Conservation (phyloP, 1,140 invertebrate genomes). For the Drosophila hydei region DNA sequence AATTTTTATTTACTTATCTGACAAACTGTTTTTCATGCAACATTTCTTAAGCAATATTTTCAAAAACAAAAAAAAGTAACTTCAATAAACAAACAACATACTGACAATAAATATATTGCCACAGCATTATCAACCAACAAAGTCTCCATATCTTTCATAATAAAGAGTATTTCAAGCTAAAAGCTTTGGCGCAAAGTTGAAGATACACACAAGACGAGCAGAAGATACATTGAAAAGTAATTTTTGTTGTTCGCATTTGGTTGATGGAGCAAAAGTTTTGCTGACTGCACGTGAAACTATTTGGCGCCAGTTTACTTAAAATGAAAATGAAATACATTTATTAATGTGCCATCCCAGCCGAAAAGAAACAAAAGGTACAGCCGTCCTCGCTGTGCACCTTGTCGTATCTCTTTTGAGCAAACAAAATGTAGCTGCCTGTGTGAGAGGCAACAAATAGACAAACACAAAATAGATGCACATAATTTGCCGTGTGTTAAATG, state of each 20-base stretch:
- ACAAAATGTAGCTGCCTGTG: constrained; percentile 26
- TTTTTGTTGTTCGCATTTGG: constrained; percentile 33
- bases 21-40: too few species aligned
- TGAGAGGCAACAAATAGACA: constrained; percentile 16
- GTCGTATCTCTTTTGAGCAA: constrained; percentile 24
- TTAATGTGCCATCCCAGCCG: constrained; percentile 35
- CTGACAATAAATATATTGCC: background rate
- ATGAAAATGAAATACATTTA: constrained; percentile 64
- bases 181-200: constrained; percentile 27
- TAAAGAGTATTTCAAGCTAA: constrained; percentile 16
- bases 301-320: constrained; percentile 48
- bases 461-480: constrained; percentile 34
- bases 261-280: constrained; percentile 50
- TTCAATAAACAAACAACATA: too few species aligned
- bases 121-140: background rate
- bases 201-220: constrained; percentile 26
- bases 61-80: too few species aligned
- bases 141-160: background rate
- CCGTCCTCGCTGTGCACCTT: constrained; percentile 5
- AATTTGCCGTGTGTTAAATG: constrained; percentile 54
- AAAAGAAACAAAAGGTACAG: constrained; percentile 3
- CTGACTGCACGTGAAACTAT: constrained; percentile 55
- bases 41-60: too few species aligned
- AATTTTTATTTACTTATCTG: too few species aligned
- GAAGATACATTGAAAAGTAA: constrained; percentile 41